Evolutionary conservation across 2,888 invertebrate genomes (phyloP), one percentile per base, ranked within the genome.

Genomic region (Catocala sponsa): DNA sequence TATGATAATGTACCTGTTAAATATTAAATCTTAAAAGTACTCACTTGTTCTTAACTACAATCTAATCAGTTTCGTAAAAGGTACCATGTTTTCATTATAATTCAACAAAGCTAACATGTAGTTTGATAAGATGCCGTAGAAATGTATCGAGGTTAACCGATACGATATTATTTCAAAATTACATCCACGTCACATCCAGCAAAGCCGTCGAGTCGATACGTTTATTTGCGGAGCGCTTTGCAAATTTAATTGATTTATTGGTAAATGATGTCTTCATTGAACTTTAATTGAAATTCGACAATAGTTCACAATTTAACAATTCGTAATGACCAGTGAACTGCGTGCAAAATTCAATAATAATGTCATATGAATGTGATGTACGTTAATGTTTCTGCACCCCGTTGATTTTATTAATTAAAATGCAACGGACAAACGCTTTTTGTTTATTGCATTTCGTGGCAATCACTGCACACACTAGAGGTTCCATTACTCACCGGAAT

Each of bases 201-300:
- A 65, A 51, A 50, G 25, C 50, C 44, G 65, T 68, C 59, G 56
- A 76, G 78, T 74, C 74, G 69, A 74, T 69, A 74, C 71, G 59
- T 65, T 74, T 76, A 78, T 82, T 80, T 77, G 65, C 72, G 54
- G 59, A 67, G 60, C 62, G 69, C 60, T 68, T 67, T 73, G 70
- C 68, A 79, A 78, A 72, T 76, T 78, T 80, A 75, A 82, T 82
- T 76, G 72, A 74, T 84, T 80, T 78, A 81, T 85, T 76, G 79
- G 76, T 72, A 79, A 83, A 81, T 82, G 68, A 84, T 81, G 78
- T 83, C 78, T 86, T 80, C 76, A 85, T 84, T 83, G 76, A 80
- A 79, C 67, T 82, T 83, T 85, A 85, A 88, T 86, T 85, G 74
- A 76, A 81, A 81, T 80, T 80, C 65, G 74, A 78, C 75, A 79